These are phyloP conservation scores for Syngnathus scovelli DNA, from an alignment of 2,113 vertebrate genomes.

Conservation along the genomic window DNA sequence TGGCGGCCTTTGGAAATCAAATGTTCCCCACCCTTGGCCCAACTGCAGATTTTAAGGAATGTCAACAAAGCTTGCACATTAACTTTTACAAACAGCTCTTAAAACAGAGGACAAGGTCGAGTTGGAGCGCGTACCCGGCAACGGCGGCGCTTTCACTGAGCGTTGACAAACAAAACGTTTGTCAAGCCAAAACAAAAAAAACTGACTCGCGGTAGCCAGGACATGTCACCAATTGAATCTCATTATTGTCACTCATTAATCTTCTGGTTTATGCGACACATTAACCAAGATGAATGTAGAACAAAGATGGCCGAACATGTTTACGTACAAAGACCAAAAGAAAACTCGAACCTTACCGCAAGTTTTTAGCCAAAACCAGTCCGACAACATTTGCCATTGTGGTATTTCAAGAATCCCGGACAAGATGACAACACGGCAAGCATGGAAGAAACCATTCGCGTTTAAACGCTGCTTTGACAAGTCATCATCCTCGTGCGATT, in stretches of 20 bases:
- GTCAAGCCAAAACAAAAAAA: background rate
- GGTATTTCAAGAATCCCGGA: slow-evolving; percentile 46
- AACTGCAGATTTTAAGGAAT: background rate
- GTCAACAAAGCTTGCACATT: slow-evolving; percentile 50
- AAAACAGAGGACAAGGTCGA: slow-evolving; percentile 29
- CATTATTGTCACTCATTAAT: slow-evolving; percentile 10
- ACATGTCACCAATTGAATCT: background rate
- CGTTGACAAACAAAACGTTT: background rate
- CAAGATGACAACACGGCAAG: slow-evolving; percentile 6
- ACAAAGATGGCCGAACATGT: background rate
- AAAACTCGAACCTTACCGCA: slow-evolving; percentile 20
- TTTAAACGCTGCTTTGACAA: background rate
- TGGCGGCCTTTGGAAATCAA: background rate
- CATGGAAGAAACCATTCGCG: background rate
- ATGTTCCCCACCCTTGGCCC: background rate
- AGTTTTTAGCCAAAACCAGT: slow-evolving; percentile 53
- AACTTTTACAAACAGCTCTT: slow-evolving; percentile 48
- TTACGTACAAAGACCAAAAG: background rate
- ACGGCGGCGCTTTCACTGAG: background rate
- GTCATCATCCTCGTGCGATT: slow-evolving; percentile 8
- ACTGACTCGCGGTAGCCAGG: background rate
- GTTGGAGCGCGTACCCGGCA: background rate
- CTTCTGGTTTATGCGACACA: background rate
- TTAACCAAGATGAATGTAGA: background rate
- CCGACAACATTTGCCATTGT: slow-evolving; percentile 28